Percentiles rank a stretch among this genome's conserved stretches.
Evolutionary conservation across 2,113 vertebrate genomes (phyloP).

Genomic region (Megatriorchis doriae): DNA sequence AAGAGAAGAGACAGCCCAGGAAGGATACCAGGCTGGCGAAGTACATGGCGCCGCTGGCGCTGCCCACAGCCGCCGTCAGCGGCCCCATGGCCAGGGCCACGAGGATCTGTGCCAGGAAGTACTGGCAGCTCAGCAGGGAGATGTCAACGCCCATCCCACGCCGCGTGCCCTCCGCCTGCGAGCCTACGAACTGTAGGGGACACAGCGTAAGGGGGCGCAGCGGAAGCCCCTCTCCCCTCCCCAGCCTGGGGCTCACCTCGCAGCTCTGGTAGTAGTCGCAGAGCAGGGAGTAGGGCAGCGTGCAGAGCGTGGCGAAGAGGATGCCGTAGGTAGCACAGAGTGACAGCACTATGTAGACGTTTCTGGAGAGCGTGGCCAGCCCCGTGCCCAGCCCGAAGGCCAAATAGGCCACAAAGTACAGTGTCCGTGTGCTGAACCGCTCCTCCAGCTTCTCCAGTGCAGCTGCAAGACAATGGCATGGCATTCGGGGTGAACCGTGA

Average conservation of each 20-base stretch:
- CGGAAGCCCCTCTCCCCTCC: background rate
- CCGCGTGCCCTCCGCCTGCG: constrained; percentile 79
- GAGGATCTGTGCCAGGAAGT: constrained; percentile 95
- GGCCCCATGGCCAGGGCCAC: constrained; percentile 93
- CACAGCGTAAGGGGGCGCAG: background rate
- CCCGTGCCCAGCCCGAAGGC: constrained; percentile 93
- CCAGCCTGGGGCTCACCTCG: constrained; percentile 75
- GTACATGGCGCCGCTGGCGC: constrained; percentile 95
- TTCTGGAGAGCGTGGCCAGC: constrained; percentile 89
- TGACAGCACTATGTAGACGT: constrained; percentile 90
- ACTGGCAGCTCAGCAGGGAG: constrained; percentile 96
- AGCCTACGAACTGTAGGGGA: constrained; percentile 84
- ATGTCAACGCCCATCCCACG: constrained; percentile 96
- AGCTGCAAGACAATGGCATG: constrained; percentile 66
- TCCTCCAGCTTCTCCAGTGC: constrained; percentile 94
- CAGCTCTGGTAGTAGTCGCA: constrained; percentile 98
- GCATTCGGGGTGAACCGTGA: background rate
- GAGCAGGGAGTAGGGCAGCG: constrained; percentile 95
- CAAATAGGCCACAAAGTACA: constrained; percentile 95
- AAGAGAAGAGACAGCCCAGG: constrained; percentile 93
- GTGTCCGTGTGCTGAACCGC: constrained; percentile 85
- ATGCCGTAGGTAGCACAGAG: constrained; percentile 92
- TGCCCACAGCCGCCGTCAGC: constrained; percentile 90
- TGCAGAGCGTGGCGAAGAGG: constrained; percentile 94
- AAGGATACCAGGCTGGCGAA: constrained; percentile 93